These are phyloP conservation scores for Pterostichus madidus DNA, from an alignment of 2,888 invertebrate species.

Conservation along the genomic window DNA sequence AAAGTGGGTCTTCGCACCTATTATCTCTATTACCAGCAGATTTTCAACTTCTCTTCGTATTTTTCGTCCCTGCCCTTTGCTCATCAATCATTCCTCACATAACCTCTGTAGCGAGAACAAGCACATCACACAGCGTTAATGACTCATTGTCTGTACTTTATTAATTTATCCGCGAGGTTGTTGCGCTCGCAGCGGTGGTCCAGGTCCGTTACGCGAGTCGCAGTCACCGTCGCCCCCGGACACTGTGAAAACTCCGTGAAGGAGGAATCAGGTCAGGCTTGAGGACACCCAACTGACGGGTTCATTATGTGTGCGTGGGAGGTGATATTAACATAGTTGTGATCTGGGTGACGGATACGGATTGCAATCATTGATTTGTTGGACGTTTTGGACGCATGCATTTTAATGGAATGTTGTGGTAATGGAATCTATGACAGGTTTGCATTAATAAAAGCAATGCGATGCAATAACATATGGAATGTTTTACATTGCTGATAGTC, in stretches of 20 bases:
- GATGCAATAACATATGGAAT: neutral
- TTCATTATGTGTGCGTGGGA: neutral
- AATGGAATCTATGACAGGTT: neutral
- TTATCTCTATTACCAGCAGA: too few species aligned
- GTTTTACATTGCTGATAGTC: too few species aligned
- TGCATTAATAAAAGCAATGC: neutral
- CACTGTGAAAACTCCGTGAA: neutral
- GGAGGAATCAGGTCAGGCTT: constrained; percentile 7
- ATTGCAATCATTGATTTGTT: neutral
- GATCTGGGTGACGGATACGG: constrained; percentile 1
- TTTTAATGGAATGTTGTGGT: neutral
- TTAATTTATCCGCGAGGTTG: constrained; percentile 61
- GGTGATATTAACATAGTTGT: constrained; percentile 7
- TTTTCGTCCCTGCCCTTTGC: too few species aligned
- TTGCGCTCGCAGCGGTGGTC: constrained; percentile 42
- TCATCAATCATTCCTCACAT: constrained; percentile 11
- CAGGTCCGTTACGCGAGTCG: constrained; percentile 2
- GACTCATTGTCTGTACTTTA: constrained; percentile 62
- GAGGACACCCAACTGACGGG: constrained; percentile 1
- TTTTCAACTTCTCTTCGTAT: neutral
- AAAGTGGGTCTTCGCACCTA: too few species aligned
- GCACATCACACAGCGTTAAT: constrained; percentile 29
- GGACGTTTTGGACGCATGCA: neutral
- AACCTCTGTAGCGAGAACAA: neutral
- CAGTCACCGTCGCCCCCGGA: constrained; percentile 3